Evolutionary conservation across 2,888 invertebrate species (phyloP).

Genomic region (Amiota mariae): DNA sequence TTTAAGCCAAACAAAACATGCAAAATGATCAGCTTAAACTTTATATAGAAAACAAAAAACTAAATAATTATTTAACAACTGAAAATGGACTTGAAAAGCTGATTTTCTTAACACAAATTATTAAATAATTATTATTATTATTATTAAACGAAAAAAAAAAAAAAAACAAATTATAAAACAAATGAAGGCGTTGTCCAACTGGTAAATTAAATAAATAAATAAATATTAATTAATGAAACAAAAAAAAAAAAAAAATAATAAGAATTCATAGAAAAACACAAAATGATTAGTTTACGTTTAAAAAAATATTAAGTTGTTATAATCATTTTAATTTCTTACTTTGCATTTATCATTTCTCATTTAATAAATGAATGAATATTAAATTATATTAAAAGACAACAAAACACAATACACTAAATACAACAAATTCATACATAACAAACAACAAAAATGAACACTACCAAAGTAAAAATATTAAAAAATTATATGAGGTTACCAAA

Average conservation of each 20-base stretch:
- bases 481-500: slow-evolving; percentile 50
- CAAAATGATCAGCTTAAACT: slow-evolving; percentile 49
- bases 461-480: too few relatives aligned
- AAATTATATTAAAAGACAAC: slow-evolving; percentile 52
- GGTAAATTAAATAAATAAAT: slow-evolving; percentile 46
- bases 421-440: slow-evolving; percentile 34
- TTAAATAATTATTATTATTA: slow-evolving; percentile 38
- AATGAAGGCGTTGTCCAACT: slow-evolving; percentile 57
- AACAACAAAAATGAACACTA: slow-evolving; percentile 26
- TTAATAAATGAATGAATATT: not conserved
- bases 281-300: slow-evolving; percentile 56
- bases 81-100: slow-evolving; percentile 52
- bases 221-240: slow-evolving; percentile 36
- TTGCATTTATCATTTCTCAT: not conserved
- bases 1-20: slow-evolving; percentile 38
- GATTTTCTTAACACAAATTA: slow-evolving; percentile 40
- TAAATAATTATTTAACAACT: slow-evolving; percentile 19
- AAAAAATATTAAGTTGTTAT: slow-evolving; percentile 56
- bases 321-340: not conserved
- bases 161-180: slow-evolving; percentile 41
- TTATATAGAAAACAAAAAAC: slow-evolving; percentile 47
- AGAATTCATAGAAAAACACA: slow-evolving; percentile 28
- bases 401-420: slow-evolving; percentile 37
- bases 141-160: slow-evolving; percentile 30
- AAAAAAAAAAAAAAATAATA: slow-evolving; percentile 28